phyloP scores from a whole-genome alignment of 37 sponge, comb jelly and placozoan genomes.

The Chondrilla cf. caribensis region DNA sequence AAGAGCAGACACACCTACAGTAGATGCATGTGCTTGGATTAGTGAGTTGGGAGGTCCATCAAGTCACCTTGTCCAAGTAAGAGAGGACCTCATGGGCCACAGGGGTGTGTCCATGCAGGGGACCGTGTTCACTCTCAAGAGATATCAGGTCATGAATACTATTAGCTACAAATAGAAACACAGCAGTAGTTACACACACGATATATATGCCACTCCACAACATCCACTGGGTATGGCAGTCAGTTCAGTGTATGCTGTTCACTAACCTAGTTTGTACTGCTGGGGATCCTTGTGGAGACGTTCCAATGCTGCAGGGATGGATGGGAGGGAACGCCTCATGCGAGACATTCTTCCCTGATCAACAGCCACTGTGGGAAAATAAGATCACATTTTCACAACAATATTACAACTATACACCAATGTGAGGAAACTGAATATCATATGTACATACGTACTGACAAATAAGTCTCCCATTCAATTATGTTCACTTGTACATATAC shows the following conservation, averaged over 20 bases:
- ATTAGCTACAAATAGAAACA: neutral
- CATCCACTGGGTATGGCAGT: too few species aligned
- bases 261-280: conserved; percentile 21
- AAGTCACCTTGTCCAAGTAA: conserved; percentile 40
- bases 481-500: too few species aligned
- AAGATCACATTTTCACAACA: neutral
- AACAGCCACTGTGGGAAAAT: neutral
- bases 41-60: too few species aligned
- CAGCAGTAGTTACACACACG: neutral
- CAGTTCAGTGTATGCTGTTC: too few species aligned
- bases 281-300: conserved; percentile 27
- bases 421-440: neutral
- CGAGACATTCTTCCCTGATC: neutral
- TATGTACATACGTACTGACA: neutral
- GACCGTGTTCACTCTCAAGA: conserved; percentile 33
- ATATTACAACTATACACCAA: neutral
- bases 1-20: too few species aligned
- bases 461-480: neutral
- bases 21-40: too few species aligned
- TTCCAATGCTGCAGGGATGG: conserved; percentile 1
- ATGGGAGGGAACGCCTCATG: conserved; percentile 22
- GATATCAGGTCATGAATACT: conserved; percentile 24
- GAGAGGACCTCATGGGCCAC: conserved; percentile 12
- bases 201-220: neutral
- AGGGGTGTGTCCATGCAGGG: conserved; percentile 28